Evolutionary conservation across 1,140 invertebrate species (phyloP), one percentile per base, ranked within the genome.

Genomic region (Theocolax elegans): DNA sequence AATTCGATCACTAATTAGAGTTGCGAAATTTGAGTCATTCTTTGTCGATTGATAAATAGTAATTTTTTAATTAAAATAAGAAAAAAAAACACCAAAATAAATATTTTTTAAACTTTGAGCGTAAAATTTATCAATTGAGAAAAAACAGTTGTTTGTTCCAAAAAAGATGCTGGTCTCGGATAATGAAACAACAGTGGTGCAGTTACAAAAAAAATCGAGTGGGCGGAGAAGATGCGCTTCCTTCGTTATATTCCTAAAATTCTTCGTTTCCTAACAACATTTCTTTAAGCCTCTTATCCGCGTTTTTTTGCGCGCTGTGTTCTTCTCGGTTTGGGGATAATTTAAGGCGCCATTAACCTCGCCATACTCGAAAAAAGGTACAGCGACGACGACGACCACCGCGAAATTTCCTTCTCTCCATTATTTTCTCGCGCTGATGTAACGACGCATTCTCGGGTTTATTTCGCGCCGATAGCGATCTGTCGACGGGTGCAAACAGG

Each of bases 311-410:
- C 35, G n/a, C 35, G 35, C 21, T n/a, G n/a, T n/a, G 15, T 17
- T 49, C 25, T 3, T 6, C n/a, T n/a, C 9, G 31, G 29, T 35
- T 19, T 25, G 59, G 8, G 44, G 59, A 63, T 63, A 63, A 63
- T 63, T 63, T 63, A 63, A 63, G 44, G 59, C 59, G 59, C 44
- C 44, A 63, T 63, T 63, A 63, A 49, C 58, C 27, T 2, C 1
- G n/a, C 4, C 17, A 3, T 3, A 10, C n/a, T 7, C 29, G 23
- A 12, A 9, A 54, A 27, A 35, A 10, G n/a, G n/a, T n/a, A n/a
- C n/a, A n/a, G n/a, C n/a, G 29, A 54, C 27, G 27, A 17, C 29
- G 53, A 35, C 51, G 12, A 54, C 12, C 53, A 3, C 31, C 8
- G 19, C 35, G 17, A 13, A 23, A 59, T 21, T 59, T 59, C 15